Evolutionary conservation across 2,888 invertebrate genomes (phyloP).

Genomic region (Noctua janthina): DNA sequence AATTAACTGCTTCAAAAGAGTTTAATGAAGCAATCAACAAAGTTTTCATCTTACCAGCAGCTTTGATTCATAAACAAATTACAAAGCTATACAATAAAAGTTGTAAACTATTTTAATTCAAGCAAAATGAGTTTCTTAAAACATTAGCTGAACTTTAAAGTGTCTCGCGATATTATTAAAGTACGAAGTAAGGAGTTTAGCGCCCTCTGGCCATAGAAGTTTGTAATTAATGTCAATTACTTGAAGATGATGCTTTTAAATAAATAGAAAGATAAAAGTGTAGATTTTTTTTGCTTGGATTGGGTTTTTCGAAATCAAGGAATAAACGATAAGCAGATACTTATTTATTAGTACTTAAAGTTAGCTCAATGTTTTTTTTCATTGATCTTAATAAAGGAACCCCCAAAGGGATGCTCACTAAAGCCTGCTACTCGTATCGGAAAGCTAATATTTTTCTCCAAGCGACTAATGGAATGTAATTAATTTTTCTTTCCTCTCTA

Average conservation of each 20-base stretch:
- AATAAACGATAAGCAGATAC: neutral
- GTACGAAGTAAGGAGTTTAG: conserved; percentile 19
- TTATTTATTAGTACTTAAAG: neutral
- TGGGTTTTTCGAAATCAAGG: neutral
- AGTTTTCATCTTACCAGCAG: conserved; percentile 31
- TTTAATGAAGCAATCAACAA: conserved; percentile 31
- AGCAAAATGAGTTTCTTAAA: conserved; percentile 51
- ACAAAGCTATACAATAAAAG: conserved; percentile 40
- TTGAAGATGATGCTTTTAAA: neutral
- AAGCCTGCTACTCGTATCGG: conserved; percentile 10
- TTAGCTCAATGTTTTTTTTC: neutral
- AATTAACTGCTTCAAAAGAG: conserved; percentile 26
- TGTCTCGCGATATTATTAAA: conserved; percentile 32
- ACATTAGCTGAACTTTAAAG: conserved; percentile 45
- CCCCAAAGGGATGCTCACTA: conserved; percentile 16
- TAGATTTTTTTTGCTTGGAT: neutral
- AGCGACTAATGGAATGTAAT: conserved; percentile 53
- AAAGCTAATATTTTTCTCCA: conserved; percentile 36
- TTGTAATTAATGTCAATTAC: conserved; percentile 35
- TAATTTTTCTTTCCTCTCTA: conserved; percentile 49
- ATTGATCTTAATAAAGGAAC: conserved; percentile 10
- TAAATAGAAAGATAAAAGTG: neutral
- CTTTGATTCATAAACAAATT: conserved; percentile 45
- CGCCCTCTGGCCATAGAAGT: conserved; percentile 19
- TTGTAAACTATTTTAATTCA: conserved; percentile 55